Percentiles rank a stretch among this genome's conserved stretches.
phyloP scores from a whole-genome alignment of 2,113 vertebrate species.

The Centropus unirufus region DNA sequence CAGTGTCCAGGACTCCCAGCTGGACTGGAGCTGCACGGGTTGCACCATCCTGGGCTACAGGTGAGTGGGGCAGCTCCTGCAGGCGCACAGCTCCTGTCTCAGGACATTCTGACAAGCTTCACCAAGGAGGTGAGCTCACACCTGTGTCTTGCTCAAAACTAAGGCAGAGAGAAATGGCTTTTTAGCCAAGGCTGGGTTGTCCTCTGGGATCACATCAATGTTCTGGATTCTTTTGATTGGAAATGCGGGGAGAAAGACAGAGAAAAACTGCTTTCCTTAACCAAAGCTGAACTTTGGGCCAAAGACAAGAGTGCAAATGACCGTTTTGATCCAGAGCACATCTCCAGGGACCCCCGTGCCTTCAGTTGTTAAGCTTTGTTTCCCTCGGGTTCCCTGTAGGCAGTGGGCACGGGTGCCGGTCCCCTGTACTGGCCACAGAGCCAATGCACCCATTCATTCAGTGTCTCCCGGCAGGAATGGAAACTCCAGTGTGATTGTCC shows the following conservation, averaged over 20 bases:
- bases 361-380: not conserved
- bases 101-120: not conserved
- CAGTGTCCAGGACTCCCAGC: conserved; percentile 81
- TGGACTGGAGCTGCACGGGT: conserved; percentile 80
- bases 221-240: not conserved
- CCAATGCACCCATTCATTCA: not conserved
- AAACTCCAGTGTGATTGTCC: conserved; percentile 82
- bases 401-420: not conserved
- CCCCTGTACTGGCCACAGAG: not conserved
- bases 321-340: not conserved
- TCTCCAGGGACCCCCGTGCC: not conserved
- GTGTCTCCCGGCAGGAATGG: conserved; percentile 73
- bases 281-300: not conserved
- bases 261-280: not conserved
- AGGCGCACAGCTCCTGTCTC: not conserved
- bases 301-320: not conserved
- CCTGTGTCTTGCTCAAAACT: not conserved
- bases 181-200: not conserved
- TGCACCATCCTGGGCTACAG: conserved; percentile 86
- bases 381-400: not conserved
- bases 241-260: not conserved
- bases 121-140: not conserved
- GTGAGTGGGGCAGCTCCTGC: conserved; percentile 70
- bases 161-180: not conserved
- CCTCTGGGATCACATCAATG: not conserved